A percentile compares a stretch with the other conserved stretches of the same genome.
Conservation (phyloP, 1,140 invertebrate genomes). For the Colletes latitarsis region DNA sequence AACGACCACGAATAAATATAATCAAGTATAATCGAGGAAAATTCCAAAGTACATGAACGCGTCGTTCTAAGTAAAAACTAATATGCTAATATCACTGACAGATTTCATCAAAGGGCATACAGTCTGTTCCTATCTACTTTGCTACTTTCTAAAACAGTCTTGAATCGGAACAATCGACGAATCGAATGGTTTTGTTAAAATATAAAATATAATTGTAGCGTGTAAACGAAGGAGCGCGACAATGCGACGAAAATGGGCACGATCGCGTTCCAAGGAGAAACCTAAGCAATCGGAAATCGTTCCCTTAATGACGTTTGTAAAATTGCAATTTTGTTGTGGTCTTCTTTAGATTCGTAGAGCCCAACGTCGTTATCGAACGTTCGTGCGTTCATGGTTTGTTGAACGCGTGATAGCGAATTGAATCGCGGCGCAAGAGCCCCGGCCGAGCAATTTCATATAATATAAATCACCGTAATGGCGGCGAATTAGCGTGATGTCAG, state of each 20-base stretch:
- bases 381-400: constrained; percentile 49
- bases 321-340: not conserved
- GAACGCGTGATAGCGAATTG: constrained; percentile 39
- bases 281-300: not conserved
- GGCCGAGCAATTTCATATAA: constrained; percentile 37
- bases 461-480: constrained; percentile 43
- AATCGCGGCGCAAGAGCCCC: constrained; percentile 15
- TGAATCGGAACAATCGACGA: too few species aligned
- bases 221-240: too few species aligned
- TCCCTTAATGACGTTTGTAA: not conserved
- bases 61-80: too few species aligned
- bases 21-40: not conserved
- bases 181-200: too few species aligned
- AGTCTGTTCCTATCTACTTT: too few species aligned
- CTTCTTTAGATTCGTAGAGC: not conserved
- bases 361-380: constrained; percentile 35
- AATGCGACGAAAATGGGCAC: too few species aligned
- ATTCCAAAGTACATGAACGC: too few species aligned
- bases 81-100: too few species aligned
- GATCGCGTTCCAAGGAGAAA: not conserved
- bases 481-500: constrained; percentile 47
- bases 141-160: too few species aligned
- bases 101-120: too few species aligned
- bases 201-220: too few species aligned
- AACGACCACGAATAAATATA: too few species aligned